Percentiles rank a stretch among this genome's conserved stretches.
Conservation (phyloP, 2,888 invertebrate species). For the Dryocosmus kuriphilus region DNA sequence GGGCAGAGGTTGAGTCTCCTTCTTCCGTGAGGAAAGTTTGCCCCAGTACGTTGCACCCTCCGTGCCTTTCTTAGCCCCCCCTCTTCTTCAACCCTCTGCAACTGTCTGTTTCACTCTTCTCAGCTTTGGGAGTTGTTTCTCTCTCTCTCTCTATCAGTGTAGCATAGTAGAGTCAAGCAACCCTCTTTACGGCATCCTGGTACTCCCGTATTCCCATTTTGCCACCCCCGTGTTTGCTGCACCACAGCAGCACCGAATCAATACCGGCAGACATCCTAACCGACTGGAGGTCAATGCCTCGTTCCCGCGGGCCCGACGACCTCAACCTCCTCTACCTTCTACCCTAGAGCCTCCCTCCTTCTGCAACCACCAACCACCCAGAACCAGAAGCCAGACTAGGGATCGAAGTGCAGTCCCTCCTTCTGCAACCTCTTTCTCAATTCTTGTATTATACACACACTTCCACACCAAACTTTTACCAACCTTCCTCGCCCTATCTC, state of each 20-base stretch:
- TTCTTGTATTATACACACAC: slow-evolving; percentile 51
- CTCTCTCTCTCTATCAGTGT: slow-evolving; percentile 72
- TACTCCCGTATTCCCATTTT: slow-evolving; percentile 67
- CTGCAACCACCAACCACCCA: slow-evolving; percentile 56
- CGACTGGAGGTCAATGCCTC: slow-evolving; percentile 82
- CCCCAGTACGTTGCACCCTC: slow-evolving; percentile 76
- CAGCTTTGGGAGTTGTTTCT: slow-evolving; percentile 57
- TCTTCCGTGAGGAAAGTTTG: slow-evolving; percentile 66
- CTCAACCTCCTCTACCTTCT: slow-evolving; percentile 71
- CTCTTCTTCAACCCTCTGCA: slow-evolving; percentile 49
- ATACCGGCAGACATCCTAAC: slow-evolving; percentile 80
- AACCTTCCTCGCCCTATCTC: slow-evolving; percentile 55
- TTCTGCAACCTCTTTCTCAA: slow-evolving; percentile 51
- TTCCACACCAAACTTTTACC: slow-evolving; percentile 54
- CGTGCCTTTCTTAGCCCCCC: slow-evolving; percentile 54
- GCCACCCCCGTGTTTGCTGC: slow-evolving; percentile 68
- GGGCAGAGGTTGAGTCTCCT: slow-evolving; percentile 48
- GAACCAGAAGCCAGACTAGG: slow-evolving; percentile 66
- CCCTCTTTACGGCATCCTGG: slow-evolving; percentile 70
- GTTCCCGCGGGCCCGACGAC: slow-evolving; percentile 80
- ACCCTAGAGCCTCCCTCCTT: slow-evolving; percentile 52
- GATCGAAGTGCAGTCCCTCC: slow-evolving; percentile 54
- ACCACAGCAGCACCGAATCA: slow-evolving; percentile 76
- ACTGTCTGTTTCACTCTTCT: slow-evolving; percentile 44
- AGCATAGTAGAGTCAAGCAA: slow-evolving; percentile 51